These are phyloP conservation scores for Antechinus stuartii DNA, from an alignment of 2,113 vertebrate species.

Conservation along the genomic window DNA sequence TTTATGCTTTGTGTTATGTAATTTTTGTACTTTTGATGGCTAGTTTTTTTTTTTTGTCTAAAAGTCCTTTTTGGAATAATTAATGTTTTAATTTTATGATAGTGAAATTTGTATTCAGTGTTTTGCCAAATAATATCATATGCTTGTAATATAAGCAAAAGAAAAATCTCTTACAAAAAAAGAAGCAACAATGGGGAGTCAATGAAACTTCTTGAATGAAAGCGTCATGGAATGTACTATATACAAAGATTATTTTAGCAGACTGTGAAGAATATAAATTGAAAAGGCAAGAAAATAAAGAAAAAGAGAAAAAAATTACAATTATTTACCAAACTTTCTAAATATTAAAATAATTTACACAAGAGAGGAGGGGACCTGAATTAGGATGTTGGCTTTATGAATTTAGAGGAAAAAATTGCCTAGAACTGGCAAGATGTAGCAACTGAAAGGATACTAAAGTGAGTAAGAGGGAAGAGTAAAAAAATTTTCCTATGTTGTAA, in stretches of 20 bases:
- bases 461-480: neutral
- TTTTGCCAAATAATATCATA: conserved; percentile 91
- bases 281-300: neutral
- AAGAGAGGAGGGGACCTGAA: neutral
- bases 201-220: neutral
- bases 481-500: neutral
- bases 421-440: neutral
- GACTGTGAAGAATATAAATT: neutral
- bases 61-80: conserved; percentile 85
- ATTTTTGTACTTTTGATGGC: conserved; percentile 87
- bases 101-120: conserved; percentile 90
- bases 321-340: neutral
- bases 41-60: conserved; percentile 82
- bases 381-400: too few species aligned
- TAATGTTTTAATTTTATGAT: conserved; percentile 88
- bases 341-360: neutral
- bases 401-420: too few species aligned
- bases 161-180: conserved; percentile 73
- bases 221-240: neutral
- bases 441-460: neutral
- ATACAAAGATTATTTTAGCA: neutral
- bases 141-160: conserved; percentile 91
- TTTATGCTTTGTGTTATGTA: conserved; percentile 88
- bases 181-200: neutral
- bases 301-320: neutral